Evolutionary conservation across 2,888 invertebrate species (phyloP), one percentile per base, ranked within the genome.

Genomic region (Synanthedon formicaeformis): DNA sequence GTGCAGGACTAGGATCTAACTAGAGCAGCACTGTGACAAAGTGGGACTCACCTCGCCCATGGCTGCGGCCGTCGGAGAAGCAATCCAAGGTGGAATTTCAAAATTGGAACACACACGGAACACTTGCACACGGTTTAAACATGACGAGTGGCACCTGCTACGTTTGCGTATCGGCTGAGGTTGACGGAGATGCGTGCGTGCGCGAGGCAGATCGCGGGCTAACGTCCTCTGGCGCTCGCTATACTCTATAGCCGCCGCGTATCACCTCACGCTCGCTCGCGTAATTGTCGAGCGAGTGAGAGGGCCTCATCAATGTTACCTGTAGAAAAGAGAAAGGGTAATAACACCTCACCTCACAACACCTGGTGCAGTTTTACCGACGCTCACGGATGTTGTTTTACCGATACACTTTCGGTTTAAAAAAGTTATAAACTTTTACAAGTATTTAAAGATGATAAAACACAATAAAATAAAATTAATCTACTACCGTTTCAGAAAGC

Each of bases 21-120:
- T 77, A 64, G 78, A 78, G 69, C 78, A 75, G 68, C 78, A 75
- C 64, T 60, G 50, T 74, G 75, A 41, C 41, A 45, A 56, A 51
- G 40, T 60, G 58, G 61, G 79, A 86, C 86, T 87, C 70, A 87
- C 86, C 78, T 87, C 86, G 67, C 79, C 76, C 86, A 87, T 87
- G 57, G 65, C 77, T 73, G 66, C 63, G 68, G 61, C 64, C 61
- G 62, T 67, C 62, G 64, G 55, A 62, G 65, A 66, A 71, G 69
- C 69, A 61, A 65, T 66, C 67, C 66, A 64, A 66, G 66, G 70
- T 69, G 66, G 62, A 65, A 69, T 62, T 63, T 55, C 61, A 60
- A 53, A 57, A 62, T 57, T 57, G 56, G 56, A 60, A 55, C 62
- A 62, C 66, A 69, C 73, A 69, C 51, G 59, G 59, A 61, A 63